Evolutionary conservation across 1,140 invertebrate species (phyloP).

Genomic region (Habropoda laboriosa): DNA sequence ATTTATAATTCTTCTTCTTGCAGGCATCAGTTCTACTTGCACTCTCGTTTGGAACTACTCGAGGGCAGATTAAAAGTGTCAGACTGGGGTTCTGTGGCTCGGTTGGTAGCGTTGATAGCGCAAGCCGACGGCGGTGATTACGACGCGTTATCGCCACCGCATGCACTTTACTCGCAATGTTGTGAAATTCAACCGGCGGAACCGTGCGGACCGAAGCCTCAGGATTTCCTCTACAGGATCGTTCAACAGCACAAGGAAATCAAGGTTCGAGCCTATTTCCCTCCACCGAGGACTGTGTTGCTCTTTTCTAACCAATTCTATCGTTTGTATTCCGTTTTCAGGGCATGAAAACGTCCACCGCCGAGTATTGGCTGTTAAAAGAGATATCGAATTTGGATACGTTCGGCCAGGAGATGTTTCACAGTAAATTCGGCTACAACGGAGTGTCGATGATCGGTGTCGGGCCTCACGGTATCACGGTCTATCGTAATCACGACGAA

Average conservation of each 20-base stretch:
- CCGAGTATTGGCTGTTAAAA: slow-evolving; percentile 91
- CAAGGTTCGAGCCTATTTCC: slow-evolving; percentile 69
- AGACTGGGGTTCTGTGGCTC: slow-evolving; percentile 87
- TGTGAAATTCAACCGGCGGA: slow-evolving; percentile 82
- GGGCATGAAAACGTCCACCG: slow-evolving; percentile 83
- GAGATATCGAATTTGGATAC: slow-evolving; percentile 89
- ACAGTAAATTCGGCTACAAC: slow-evolving; percentile 83
- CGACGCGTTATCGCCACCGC: slow-evolving; percentile 83
- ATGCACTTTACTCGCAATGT: slow-evolving; percentile 85
- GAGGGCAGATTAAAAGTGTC: slow-evolving; percentile 87
- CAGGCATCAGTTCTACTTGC: slow-evolving; percentile 92
- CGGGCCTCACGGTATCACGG: slow-evolving; percentile 90
- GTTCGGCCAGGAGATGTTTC: slow-evolving; percentile 93
- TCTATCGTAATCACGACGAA: slow-evolving; percentile 85
- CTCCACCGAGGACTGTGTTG: accelerated
- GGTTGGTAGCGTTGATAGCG: slow-evolving; percentile 89
- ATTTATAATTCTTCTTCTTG: slow-evolving; percentile 74
- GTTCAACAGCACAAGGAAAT: slow-evolving; percentile 85
- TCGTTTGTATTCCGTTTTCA: slow-evolving; percentile 40
- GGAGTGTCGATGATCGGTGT: slow-evolving; percentile 85
- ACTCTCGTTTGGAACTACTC: slow-evolving; percentile 88
- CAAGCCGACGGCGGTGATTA: slow-evolving; percentile 88
- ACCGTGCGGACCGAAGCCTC: slow-evolving; percentile 83
- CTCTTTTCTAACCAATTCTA: background rate
- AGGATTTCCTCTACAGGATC: slow-evolving; percentile 85